phyloP scores from a whole-genome alignment of 1,140 invertebrate genomes.

The Diploscapter pachys region DNA sequence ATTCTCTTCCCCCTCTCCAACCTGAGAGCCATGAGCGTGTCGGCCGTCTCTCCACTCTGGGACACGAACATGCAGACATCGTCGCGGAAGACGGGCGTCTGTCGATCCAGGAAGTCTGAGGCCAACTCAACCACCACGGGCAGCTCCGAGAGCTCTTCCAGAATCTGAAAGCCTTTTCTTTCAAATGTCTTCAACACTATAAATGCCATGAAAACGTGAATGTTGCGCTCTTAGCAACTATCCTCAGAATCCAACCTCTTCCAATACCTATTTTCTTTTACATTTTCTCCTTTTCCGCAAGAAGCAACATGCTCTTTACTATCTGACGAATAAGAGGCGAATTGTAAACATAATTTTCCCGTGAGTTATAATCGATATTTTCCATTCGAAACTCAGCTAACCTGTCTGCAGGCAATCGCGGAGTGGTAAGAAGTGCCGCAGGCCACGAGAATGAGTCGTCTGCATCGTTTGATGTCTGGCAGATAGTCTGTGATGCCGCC shows the following conservation, averaged over 20 bases:
- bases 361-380: conserved; percentile 38
- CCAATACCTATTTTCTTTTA: too few species aligned
- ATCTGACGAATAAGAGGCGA: too few species aligned
- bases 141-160: conserved; percentile 95
- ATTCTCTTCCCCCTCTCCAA: neutral
- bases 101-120: conserved; percentile 94
- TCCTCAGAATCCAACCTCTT: too few species aligned
- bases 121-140: conserved; percentile 98
- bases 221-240: too few species aligned
- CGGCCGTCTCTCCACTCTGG: conserved; percentile 96
- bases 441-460: conserved; percentile 90
- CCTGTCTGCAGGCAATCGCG: conserved; percentile 72
- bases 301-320: too few species aligned
- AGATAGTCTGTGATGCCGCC: conserved; percentile 94
- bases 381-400: neutral
- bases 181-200: neutral
- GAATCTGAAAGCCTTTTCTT: conserved; percentile 69
- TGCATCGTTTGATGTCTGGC: conserved; percentile 90
- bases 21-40: conserved; percentile 85
- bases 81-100: conserved; percentile 96
- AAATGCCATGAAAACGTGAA: too few species aligned
- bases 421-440: conserved; percentile 99
- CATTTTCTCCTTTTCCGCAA: too few species aligned
- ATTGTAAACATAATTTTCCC: too few species aligned
- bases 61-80: conserved; percentile 99